These are phyloP conservation scores for Caenorhabditis zanzibari DNA, from an alignment of 2,888 invertebrate genomes.

Conservation along the genomic window DNA sequence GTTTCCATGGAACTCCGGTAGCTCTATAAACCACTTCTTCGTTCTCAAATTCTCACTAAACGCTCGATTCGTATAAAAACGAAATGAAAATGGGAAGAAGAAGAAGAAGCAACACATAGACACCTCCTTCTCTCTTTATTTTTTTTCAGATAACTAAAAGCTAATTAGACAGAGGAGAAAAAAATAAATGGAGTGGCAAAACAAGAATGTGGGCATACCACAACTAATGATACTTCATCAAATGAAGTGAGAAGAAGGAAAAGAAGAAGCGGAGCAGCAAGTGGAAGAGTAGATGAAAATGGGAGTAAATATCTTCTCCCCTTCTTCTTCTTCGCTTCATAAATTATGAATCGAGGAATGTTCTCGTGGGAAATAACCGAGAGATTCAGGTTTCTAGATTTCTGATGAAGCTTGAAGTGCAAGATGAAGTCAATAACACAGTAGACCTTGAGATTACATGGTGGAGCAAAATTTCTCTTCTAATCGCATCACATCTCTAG, in stretches of 20 bases:
- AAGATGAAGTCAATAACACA: too few relatives aligned
- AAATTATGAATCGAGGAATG: constrained; percentile 15
- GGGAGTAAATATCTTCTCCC: too few relatives aligned
- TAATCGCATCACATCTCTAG: neutral
- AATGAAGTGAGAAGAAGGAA: constrained; percentile 8
- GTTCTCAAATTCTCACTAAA: neutral
- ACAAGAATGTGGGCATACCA: neutral
- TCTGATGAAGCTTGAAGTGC: too few relatives aligned
- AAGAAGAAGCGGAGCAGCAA: neutral
- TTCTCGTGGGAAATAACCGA: neutral
- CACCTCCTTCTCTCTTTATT: neutral
- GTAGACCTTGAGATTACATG: too few relatives aligned
- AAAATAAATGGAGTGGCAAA: neutral
- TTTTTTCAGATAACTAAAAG: constrained; percentile 40
- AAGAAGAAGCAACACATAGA: neutral
- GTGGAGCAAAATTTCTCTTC: neutral
- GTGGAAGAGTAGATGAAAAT: neutral
- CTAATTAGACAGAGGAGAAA: constrained; percentile 37
- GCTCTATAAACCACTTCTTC: neutral
- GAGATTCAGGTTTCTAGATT: too few relatives aligned
- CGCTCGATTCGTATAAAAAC: neutral
- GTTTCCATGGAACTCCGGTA: too few relatives aligned
- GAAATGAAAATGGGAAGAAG: constrained; percentile 9
- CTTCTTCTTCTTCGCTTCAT: neutral
- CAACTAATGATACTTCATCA: constrained; percentile 19